These are phyloP conservation scores for Brachylomia viminalis DNA, from an alignment of 2,888 invertebrate genomes.

Conservation along the genomic window DNA sequence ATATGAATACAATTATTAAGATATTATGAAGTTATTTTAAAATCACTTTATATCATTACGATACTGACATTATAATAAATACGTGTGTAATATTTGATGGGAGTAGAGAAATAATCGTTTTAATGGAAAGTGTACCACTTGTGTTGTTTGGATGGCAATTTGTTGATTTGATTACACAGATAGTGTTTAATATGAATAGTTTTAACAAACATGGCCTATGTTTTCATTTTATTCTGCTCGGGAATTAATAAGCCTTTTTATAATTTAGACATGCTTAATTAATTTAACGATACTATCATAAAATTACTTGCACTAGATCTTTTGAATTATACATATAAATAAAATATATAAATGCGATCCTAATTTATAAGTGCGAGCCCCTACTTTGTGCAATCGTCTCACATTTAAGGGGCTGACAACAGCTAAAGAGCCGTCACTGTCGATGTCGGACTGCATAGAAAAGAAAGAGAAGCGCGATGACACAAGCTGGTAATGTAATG, in stretches of 20 bases:
- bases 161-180: slow-evolving; percentile 44
- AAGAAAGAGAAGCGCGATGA: too few relatives aligned
- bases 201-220: slow-evolving; percentile 16
- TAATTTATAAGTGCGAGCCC: slow-evolving; percentile 37
- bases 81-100: slow-evolving; percentile 23
- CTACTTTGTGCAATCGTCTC: slow-evolving; percentile 42
- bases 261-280: background rate
- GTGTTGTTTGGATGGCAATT: slow-evolving; percentile 38
- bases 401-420: too few relatives aligned
- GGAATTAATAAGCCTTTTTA: slow-evolving; percentile 6
- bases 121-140: slow-evolving; percentile 30
- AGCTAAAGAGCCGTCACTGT: too few relatives aligned
- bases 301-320: background rate
- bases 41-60: slow-evolving; percentile 47
- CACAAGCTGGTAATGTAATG: too few relatives aligned
- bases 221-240: slow-evolving; percentile 31
- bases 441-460: too few relatives aligned
- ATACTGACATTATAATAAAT: slow-evolving; percentile 29
- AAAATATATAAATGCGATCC: slow-evolving; percentile 26
- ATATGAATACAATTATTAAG: slow-evolving; percentile 66
- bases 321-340: slow-evolving; percentile 19
- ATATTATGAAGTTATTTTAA: slow-evolving; percentile 48
- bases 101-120: slow-evolving; percentile 28
- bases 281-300: slow-evolving; percentile 41
- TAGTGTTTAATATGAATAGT: slow-evolving; percentile 36